phyloP scores from a whole-genome alignment of 2,888 invertebrate genomes.

The Cabera pusaria region DNA sequence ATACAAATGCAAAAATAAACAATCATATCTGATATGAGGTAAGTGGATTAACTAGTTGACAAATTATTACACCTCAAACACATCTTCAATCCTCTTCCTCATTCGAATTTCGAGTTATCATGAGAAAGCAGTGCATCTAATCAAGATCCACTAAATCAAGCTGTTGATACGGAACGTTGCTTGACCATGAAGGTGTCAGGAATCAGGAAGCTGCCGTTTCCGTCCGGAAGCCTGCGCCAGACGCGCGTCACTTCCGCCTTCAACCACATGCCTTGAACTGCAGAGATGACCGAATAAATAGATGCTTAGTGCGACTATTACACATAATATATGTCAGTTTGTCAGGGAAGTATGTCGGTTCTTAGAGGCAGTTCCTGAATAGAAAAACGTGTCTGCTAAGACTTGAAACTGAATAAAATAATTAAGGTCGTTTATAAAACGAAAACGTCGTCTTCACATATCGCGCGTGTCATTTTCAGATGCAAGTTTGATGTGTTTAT shows the following conservation, averaged over 20 bases:
- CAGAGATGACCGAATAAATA: conserved; percentile 24
- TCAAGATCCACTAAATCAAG: conserved; percentile 16
- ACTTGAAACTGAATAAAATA: no score
- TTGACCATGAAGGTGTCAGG: conserved; percentile 58
- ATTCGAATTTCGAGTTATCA: no score
- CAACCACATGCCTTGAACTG: conserved; percentile 28
- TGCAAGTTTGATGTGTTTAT: no score
- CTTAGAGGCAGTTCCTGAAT: background rate
- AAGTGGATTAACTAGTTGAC: no score
- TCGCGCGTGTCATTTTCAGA: no score
- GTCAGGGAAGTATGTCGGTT: conserved; percentile 21
- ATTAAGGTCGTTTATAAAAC: no score
- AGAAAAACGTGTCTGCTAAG: no score
- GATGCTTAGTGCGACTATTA: conserved; percentile 3
- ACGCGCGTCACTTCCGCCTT: conserved; percentile 61
- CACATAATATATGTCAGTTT: conserved; percentile 24
- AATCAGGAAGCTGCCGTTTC: conserved; percentile 70
- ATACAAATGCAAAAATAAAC: no score
- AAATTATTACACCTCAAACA: no score
- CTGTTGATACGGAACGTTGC: conserved; percentile 41
- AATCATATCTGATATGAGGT: no score
- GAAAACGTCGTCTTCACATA: no score
- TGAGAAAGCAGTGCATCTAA: no score
- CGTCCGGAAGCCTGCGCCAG: conserved; percentile 65
- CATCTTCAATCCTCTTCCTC: conserved; percentile 13